A percentile compares a stretch with the other conserved stretches of the same genome.
phyloP scores from a whole-genome alignment of 2,113 vertebrate genomes.

The Delphinapterus leucas region DNA sequence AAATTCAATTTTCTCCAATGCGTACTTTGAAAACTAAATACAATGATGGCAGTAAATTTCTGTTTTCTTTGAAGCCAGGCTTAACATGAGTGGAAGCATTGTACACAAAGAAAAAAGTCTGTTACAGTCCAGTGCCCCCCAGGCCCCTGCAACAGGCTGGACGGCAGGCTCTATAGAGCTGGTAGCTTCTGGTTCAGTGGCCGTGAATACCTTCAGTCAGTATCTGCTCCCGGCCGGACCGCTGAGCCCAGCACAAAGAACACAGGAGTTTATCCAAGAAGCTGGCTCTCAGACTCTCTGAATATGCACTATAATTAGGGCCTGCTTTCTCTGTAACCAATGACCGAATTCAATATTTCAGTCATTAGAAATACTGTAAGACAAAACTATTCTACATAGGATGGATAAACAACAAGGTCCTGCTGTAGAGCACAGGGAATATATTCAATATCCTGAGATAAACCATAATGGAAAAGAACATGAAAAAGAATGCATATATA shows the following conservation, averaged over 20 bases:
- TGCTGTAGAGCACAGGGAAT: not conserved
- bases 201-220: conserved; percentile 84
- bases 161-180: conserved; percentile 83
- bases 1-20: not conserved
- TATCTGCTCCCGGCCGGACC: conserved; percentile 82
- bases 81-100: conserved; percentile 81
- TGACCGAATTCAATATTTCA: conserved; percentile 73
- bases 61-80: conserved; percentile 77
- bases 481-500: not conserved
- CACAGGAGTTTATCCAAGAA: conserved; percentile 82
- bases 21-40: conserved; percentile 59
- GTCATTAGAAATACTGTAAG: conserved; percentile 61
- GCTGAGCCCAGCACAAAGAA: conserved; percentile 86
- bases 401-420: not conserved
- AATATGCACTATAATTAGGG: conserved; percentile 78
- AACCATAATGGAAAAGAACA: not conserved
- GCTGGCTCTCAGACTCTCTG: conserved; percentile 66
- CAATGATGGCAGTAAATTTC: conserved; percentile 75
- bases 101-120: conserved; percentile 78
- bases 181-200: conserved; percentile 84
- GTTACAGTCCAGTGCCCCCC: conserved; percentile 84
- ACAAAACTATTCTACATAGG: not conserved
- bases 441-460: not conserved
- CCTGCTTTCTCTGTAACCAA: conserved; percentile 71
- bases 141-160: conserved; percentile 85